These are phyloP conservation scores for Tapera naevia DNA, from an alignment of 2,797 vertebrate species.

Conservation along the genomic window DNA sequence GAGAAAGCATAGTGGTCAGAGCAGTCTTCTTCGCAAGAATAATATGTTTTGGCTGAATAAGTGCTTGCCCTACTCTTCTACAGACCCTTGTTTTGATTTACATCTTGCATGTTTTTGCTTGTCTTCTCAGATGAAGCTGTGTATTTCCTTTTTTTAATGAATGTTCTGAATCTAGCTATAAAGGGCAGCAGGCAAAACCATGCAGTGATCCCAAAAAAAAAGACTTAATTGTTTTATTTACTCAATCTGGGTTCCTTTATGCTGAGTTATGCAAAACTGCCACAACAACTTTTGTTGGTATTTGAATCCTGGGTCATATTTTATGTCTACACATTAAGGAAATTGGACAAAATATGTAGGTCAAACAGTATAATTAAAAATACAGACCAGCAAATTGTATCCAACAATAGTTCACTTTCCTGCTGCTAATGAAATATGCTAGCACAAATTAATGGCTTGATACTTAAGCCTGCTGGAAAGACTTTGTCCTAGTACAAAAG, in stretches of 20 bases:
- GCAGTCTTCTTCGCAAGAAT: constrained; percentile 25
- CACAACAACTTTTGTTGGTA: background rate
- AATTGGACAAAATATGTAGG: constrained; percentile 6
- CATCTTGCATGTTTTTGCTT: background rate
- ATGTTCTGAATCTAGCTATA: background rate
- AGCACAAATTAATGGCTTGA: constrained; percentile 21
- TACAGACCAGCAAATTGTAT: constrained; percentile 18
- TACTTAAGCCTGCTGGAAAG: constrained; percentile 36
- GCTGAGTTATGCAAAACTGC: background rate
- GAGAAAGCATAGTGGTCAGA: background rate
- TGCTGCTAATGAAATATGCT: constrained; percentile 22
- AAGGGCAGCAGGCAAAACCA: background rate
- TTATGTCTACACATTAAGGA: background rate
- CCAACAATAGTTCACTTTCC: constrained; percentile 11
- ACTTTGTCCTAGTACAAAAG: constrained; percentile 6
- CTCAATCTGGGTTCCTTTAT: background rate
- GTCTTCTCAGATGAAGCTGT: constrained; percentile 12
- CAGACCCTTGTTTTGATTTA: constrained; percentile 36
- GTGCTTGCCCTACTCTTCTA: constrained; percentile 9
- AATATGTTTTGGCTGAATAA: constrained; percentile 46
- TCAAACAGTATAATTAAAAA: constrained; percentile 41
- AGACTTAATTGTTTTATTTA: constrained; percentile 19
- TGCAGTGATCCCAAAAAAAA: background rate
- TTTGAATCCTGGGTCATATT: background rate
- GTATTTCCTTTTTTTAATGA: background rate